A percentile compares a stretch with the other conserved stretches of the same genome.
phyloP scores from a whole-genome alignment of 2,888 invertebrate genomes.

The Anthoptus insignis region DNA sequence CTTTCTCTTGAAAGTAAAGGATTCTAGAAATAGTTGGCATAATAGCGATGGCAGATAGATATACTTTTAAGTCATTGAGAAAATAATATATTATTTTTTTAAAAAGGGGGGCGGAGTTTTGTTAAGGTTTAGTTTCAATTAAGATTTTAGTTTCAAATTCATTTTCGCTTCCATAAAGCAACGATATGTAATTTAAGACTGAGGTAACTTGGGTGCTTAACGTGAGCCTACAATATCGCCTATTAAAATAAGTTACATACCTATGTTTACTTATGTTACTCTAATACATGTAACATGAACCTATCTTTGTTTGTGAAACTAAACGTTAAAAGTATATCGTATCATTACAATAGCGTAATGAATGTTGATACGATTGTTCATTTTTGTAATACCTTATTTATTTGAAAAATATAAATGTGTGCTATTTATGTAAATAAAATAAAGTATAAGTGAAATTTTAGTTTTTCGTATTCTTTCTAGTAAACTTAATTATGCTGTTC shows the following conservation, averaged over 20 bases:
- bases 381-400: conserved; percentile 18
- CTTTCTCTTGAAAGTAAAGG: too few species aligned
- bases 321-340: conserved; percentile 28
- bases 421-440: conserved; percentile 39
- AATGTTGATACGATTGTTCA: conserved; percentile 25
- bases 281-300: too few species aligned
- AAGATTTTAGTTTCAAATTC: background rate
- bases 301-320: conserved; percentile 29
- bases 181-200: conserved; percentile 59
- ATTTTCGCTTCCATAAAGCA: conserved; percentile 2
- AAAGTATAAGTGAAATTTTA: conserved; percentile 9
- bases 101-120: too few species aligned
- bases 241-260: conserved; percentile 22
- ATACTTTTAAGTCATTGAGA: too few species aligned
- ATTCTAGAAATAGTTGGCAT: too few species aligned
- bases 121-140: too few species aligned
- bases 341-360: conserved; percentile 40
- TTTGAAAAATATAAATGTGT: conserved; percentile 21
- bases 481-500: too few species aligned
- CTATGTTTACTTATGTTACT: conserved; percentile 17
- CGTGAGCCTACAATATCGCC: conserved; percentile 37
- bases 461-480: background rate
- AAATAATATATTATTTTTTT: too few species aligned
- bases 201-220: conserved; percentile 67
- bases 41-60: too few species aligned